phyloP scores from a whole-genome alignment of 1,140 invertebrate species.

The Cotesia chilonis region DNA sequence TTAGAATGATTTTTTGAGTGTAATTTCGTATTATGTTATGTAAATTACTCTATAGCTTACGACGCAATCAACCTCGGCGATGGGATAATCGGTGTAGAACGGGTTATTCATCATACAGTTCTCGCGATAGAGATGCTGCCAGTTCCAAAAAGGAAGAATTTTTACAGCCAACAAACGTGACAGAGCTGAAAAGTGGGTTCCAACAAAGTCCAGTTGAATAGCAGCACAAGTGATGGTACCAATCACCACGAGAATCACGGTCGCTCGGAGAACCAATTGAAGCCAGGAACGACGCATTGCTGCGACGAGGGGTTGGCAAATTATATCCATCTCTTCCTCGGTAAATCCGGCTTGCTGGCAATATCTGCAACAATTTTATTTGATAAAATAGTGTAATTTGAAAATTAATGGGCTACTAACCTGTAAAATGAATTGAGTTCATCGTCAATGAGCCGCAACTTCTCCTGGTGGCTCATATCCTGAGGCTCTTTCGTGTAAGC shows the following conservation, averaged over 20 bases:
- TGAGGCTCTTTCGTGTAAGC: constrained; percentile 58
- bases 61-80: constrained; percentile 69
- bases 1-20: neutral
- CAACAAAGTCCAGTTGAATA: constrained; percentile 64
- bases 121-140: constrained; percentile 79
- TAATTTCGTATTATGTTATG: neutral
- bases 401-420: constrained; percentile 47
- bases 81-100: constrained; percentile 67
- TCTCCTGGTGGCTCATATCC: constrained; percentile 63
- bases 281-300: constrained; percentile 70
- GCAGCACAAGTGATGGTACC: constrained; percentile 62
- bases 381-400: neutral
- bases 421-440: constrained; percentile 67
- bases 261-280: constrained; percentile 66
- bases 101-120: constrained; percentile 77
- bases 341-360: constrained; percentile 75
- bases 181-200: constrained; percentile 70
- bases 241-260: constrained; percentile 62
- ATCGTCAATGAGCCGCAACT: constrained; percentile 64
- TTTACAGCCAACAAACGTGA: constrained; percentile 73
- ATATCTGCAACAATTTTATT: constrained; percentile 61
- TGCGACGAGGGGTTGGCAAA: constrained; percentile 72
- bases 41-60: constrained; percentile 53
- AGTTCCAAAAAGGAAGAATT: constrained; percentile 80
- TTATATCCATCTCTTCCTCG: constrained; percentile 73